Evolutionary conservation across 1,140 invertebrate genomes (phyloP).

Genomic region (Chrysopa pallens): DNA sequence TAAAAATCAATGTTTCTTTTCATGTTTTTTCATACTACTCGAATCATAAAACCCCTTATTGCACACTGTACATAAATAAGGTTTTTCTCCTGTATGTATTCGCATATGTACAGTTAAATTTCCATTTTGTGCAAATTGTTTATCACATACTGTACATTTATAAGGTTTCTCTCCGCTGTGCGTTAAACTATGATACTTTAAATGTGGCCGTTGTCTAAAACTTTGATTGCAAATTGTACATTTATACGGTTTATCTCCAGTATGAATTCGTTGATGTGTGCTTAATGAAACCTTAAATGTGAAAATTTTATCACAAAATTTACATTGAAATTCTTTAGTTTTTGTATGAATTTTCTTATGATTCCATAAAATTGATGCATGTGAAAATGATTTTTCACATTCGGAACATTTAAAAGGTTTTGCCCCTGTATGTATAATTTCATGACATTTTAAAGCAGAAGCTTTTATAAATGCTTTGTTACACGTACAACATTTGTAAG

Average conservation of each 20-base stretch:
- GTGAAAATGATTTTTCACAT: neutral
- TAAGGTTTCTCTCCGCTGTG: slow-evolving; percentile 21
- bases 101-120: slow-evolving; percentile 8
- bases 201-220: slow-evolving; percentile 10
- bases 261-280: neutral
- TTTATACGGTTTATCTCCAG: slow-evolving; percentile 9
- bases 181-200: slow-evolving; percentile 22
- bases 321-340: neutral
- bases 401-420: neutral
- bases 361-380: neutral
- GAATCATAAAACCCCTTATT: slow-evolving; percentile 15
- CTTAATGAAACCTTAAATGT: neutral
- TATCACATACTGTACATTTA: slow-evolving; percentile 8
- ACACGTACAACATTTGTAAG: neutral
- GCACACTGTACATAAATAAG: slow-evolving; percentile 13
- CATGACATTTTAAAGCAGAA: neutral
- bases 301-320: neutral
- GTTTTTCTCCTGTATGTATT: slow-evolving; percentile 14
- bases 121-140: slow-evolving; percentile 9
- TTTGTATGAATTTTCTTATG: neutral
- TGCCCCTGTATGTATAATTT: neutral
- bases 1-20: too few species aligned
- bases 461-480: neutral
- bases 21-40: slow-evolving; percentile 12
- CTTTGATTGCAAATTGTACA: slow-evolving; percentile 11